Evolutionary conservation across 2,797 vertebrate species (phyloP).

Genomic region (Podarcis lilfordi): DNA sequence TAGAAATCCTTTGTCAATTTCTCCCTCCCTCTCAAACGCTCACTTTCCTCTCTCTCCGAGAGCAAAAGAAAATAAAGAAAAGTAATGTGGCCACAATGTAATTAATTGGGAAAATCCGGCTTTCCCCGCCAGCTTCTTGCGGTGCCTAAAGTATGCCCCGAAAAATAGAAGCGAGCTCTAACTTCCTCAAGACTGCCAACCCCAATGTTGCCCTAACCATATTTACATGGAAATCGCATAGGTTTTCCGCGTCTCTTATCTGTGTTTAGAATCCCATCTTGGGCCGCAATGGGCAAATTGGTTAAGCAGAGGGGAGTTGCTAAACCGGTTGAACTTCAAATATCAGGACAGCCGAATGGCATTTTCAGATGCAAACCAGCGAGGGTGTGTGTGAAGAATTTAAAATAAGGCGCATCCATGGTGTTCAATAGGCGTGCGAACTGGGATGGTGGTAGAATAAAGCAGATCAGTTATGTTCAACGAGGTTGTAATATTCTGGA

Average conservation of each 20-base stretch:
- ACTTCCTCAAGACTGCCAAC: background rate
- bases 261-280: background rate
- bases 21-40: background rate
- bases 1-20: slow-evolving; percentile 8
- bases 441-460: background rate
- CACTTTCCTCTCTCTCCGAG: background rate
- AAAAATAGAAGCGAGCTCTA: background rate
- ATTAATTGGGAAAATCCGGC: background rate
- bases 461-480: background rate
- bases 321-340: background rate
- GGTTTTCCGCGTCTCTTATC: background rate
- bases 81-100: background rate
- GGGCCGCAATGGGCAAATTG: background rate
- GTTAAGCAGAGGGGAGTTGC: background rate
- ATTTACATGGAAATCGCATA: background rate
- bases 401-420: background rate
- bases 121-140: background rate
- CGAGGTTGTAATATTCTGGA: background rate
- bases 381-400: background rate
- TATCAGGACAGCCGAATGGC: background rate
- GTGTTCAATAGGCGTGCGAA: background rate
- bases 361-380: background rate
- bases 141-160: background rate
- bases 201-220: background rate
- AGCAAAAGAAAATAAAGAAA: background rate